These are phyloP conservation scores for Argyresthia goedartella DNA, from an alignment of 2,888 invertebrate genomes.

Conservation along the genomic window DNA sequence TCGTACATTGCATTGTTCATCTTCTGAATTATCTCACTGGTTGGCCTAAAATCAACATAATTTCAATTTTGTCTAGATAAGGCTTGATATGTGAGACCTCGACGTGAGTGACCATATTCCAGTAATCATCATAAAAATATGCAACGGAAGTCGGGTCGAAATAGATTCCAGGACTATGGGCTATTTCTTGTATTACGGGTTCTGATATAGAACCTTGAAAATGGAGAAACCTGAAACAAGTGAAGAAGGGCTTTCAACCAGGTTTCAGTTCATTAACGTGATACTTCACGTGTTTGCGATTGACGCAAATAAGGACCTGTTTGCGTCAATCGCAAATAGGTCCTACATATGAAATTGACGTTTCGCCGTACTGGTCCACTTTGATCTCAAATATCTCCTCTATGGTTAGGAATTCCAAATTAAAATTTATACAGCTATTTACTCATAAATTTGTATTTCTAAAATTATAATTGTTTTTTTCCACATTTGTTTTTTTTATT, in stretches of 20 bases:
- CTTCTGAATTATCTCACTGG: too few relatives aligned
- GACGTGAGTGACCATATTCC: neutral
- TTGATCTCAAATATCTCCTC: too few relatives aligned
- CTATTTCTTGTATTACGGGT: neutral
- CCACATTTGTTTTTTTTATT: too few relatives aligned
- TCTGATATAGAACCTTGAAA: neutral
- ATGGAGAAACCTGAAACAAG: neutral
- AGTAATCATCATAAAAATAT: neutral
- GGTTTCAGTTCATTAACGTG: conserved; percentile 1
- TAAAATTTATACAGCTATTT: too few relatives aligned
- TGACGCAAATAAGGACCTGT: neutral
- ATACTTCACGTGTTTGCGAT: neutral
- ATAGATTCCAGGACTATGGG: neutral
- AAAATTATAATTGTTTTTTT: too few relatives aligned
- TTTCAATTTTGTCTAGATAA: neutral
- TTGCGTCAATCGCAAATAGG: neutral
- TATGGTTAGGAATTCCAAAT: conserved; percentile 2
- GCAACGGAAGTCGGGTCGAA: neutral
- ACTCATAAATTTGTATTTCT: too few relatives aligned
- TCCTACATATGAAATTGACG: too few relatives aligned
- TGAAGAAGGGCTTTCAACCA: neutral
- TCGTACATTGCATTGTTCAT: too few relatives aligned
- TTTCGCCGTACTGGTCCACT: too few relatives aligned
- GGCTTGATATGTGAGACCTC: neutral
- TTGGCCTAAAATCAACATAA: too few relatives aligned